A percentile compares a stretch with the other conserved stretches of the same genome.
Evolutionary conservation across 2,113 vertebrate genomes (phyloP).

Genomic region (Ammodytes dubius): DNA sequence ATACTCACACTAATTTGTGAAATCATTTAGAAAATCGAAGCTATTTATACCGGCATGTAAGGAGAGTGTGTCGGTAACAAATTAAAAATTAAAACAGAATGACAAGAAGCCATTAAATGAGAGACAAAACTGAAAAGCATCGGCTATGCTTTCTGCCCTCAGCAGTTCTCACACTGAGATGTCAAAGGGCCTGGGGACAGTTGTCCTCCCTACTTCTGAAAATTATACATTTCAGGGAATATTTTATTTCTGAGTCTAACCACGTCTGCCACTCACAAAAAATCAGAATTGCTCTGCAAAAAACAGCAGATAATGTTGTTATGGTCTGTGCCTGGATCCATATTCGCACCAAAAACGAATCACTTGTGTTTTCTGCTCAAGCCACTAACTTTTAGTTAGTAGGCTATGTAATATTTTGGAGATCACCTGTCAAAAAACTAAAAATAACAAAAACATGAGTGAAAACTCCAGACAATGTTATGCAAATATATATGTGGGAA

Average conservation of each 20-base stretch:
- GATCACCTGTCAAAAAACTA: conserved; percentile 21
- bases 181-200: conserved; percentile 41
- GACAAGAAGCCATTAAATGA: not conserved
- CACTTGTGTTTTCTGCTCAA: conserved; percentile 13
- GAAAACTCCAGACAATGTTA: not conserved
- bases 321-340: conserved; percentile 4
- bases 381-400: conserved; percentile 18
- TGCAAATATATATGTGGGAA: not conserved
- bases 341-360: conserved; percentile 15
- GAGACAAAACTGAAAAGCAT: conserved; percentile 7
- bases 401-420: not conserved
- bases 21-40: not conserved
- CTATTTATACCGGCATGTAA: not conserved
- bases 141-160: not conserved
- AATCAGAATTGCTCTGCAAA: not conserved
- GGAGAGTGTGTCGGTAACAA: not conserved
- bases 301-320: not conserved
- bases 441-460: not conserved
- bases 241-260: not conserved
- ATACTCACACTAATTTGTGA: not conserved
- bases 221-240: conserved; percentile 13
- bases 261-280: not conserved
- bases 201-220: not conserved
- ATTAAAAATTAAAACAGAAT: conserved; percentile 3
- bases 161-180: conserved; percentile 35